Conservation (phyloP, 1,140 invertebrate species). For the Nasonia longicornis region DNA sequence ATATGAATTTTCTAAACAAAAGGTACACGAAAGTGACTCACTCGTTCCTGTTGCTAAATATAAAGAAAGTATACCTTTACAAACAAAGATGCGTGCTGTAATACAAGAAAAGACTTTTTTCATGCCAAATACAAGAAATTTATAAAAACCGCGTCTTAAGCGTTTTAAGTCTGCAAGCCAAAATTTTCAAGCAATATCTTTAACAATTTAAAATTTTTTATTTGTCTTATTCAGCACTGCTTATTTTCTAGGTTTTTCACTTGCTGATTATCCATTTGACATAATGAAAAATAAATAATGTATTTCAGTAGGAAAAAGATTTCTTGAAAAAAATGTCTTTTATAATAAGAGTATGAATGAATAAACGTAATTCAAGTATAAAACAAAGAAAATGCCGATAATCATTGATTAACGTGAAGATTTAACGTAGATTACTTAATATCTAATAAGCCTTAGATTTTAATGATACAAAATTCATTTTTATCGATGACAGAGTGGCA, state of each 20-base stretch:
- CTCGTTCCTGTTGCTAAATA: background rate
- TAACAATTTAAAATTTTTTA: background rate
- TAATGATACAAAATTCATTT: background rate
- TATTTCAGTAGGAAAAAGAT: too few relatives aligned
- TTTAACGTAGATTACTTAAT: background rate
- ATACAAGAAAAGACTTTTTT: slow-evolving; percentile 17
- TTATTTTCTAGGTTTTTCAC: background rate
- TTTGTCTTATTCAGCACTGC: background rate
- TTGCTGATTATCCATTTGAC: background rate
- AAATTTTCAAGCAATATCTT: background rate
- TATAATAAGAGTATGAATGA: too few relatives aligned
- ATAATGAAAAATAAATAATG: too few relatives aligned
- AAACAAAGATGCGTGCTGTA: slow-evolving; percentile 31
- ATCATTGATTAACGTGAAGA: background rate
- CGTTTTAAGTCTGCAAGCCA: slow-evolving; percentile 36
- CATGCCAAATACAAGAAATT: slow-evolving; percentile 33
- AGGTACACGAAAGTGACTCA: too few relatives aligned
- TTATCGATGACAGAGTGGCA: slow-evolving; percentile 26
- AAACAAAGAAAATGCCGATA: background rate
- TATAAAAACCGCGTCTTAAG: slow-evolving; percentile 9
- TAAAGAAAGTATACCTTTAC: background rate
- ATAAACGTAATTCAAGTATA: background rate
- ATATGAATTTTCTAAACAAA: too few relatives aligned
- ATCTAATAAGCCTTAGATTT: background rate
- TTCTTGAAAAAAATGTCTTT: too few relatives aligned